Base-by-base conservation (phyloP, 2,888 invertebrate genomes). In the Apodemia duryi region DNA sequence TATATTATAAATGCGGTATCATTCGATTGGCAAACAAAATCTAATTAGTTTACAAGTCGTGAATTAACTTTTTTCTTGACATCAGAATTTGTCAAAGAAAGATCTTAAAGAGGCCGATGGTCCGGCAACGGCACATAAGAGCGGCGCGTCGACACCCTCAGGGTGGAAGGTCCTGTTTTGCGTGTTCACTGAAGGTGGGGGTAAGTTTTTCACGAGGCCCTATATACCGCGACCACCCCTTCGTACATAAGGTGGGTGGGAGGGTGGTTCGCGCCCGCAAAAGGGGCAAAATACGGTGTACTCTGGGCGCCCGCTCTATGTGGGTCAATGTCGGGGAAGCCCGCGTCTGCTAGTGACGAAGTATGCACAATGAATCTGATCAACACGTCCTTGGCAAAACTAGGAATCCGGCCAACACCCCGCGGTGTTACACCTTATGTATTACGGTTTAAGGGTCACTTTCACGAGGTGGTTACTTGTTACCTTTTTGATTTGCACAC, bases 251-350 rank as follows among this genome's bases (percentile, higher is more conserved):
- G 90, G 91, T 87, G 86, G 91, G 91, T 83, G 88, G 57, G 89
- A 79, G 89, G 91, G 91, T 82, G 91, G 87, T 86, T 89, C 86
- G 91, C 89, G 88, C 92, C 91, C 91, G 91, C 91, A 91, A 91
- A 91, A 91, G 91, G 91, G 91, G 91, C 91, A 91, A 91, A 91
- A 91, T 91, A 91, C 91, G 90, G 88, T 88, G 91, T 90, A 88
- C 90, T 91, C 88, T 90, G 91, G 88, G 91, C 89, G 89, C 91
- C 88, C 88, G 90, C 80, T 88, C 88, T 89, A 91, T 91, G 89
- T 92, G 91, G 92, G 92, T 92, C 92, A 92, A 92, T 92, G 92
- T 90, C 92, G 92, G 92, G 92, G 91, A 92, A 92, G 89, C 91
- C 91, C 91, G 91, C 90, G 91, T 91, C 91, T 91, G 86, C 91